Evolutionary conservation across 2,797 vertebrate species (phyloP).

Genomic region (Emys orbicularis): DNA sequence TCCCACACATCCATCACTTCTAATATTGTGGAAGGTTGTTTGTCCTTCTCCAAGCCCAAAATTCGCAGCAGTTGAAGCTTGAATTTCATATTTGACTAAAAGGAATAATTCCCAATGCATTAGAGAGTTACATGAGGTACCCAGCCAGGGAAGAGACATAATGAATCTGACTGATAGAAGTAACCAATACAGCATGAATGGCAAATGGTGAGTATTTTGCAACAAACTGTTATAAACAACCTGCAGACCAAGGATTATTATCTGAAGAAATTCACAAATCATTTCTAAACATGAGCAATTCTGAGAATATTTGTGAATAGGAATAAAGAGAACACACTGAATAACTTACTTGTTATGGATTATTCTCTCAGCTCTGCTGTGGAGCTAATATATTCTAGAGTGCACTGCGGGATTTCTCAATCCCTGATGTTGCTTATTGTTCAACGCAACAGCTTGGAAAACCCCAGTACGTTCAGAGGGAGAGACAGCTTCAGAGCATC

Average conservation of each 20-base stretch:
- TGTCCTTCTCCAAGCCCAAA: neutral
- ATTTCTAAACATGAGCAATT: neutral
- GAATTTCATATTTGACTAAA: neutral
- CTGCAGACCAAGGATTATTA: neutral
- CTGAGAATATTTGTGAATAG: neutral
- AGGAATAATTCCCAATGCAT: neutral
- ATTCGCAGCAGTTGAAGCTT: neutral
- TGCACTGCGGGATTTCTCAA: neutral
- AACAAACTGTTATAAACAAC: neutral
- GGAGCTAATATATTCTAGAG: neutral
- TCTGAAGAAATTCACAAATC: neutral
- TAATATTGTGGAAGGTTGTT: neutral
- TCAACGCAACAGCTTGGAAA: neutral
- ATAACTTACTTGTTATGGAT: neutral
- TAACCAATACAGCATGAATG: neutral
- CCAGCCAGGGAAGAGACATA: neutral
- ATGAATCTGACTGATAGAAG: neutral
- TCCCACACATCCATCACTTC: neutral
- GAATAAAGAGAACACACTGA: neutral
- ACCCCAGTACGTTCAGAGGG: neutral
- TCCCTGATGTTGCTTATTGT: neutral
- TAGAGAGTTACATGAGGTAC: neutral
- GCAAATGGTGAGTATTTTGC: neutral
- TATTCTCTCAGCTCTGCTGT: neutral
- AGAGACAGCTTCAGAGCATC: neutral